Percentiles rank a stretch among this genome's conserved stretches.
These are phyloP conservation scores for Trichogramma dendrolimi DNA, from an alignment of 2,888 invertebrate species.

Conservation along the genomic window DNA sequence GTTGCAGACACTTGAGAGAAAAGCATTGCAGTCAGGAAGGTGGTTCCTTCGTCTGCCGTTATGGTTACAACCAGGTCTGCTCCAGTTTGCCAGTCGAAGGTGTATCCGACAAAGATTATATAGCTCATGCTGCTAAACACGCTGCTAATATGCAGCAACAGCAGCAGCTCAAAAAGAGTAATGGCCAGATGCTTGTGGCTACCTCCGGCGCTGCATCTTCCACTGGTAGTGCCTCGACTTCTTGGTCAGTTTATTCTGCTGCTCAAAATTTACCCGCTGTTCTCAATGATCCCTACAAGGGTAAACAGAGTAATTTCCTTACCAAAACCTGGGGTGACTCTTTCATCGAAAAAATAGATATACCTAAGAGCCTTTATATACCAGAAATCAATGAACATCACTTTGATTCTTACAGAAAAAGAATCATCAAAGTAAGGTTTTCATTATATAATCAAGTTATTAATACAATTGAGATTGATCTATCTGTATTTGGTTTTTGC, in stretches of 20 bases:
- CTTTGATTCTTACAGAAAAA: slow-evolving; percentile 83
- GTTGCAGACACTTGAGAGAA: slow-evolving; percentile 70
- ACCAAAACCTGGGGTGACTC: slow-evolving; percentile 97
- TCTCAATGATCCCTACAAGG: slow-evolving; percentile 88
- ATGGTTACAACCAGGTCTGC: slow-evolving; percentile 84
- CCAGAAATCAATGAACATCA: slow-evolving; percentile 78
- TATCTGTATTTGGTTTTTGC: slow-evolving; percentile 26
- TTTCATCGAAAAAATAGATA: slow-evolving; percentile 78
- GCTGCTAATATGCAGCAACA: slow-evolving; percentile 46
- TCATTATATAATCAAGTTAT: not conserved
- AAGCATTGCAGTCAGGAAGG: slow-evolving; percentile 81
- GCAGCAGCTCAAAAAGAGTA: slow-evolving; percentile 53
- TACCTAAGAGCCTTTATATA: slow-evolving; percentile 74
- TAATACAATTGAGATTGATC: not conserved
- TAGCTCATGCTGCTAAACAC: slow-evolving; percentile 74
- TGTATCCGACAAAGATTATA: slow-evolving; percentile 81
- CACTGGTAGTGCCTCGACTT: slow-evolving; percentile 29
- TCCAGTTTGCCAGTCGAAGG: slow-evolving; percentile 84
- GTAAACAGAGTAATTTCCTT: slow-evolving; percentile 89
- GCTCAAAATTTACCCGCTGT: slow-evolving; percentile 93
- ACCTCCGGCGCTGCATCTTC: not conserved
- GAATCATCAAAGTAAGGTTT: slow-evolving; percentile 57
- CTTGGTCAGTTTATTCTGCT: slow-evolving; percentile 87
- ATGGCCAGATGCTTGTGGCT: slow-evolving; percentile 47
- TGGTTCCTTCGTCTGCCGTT: slow-evolving; percentile 80